A percentile compares a stretch with the other conserved stretches of the same genome.
Evolutionary conservation across 2,888 invertebrate species (phyloP).

Genomic region (Tipula helvola): DNA sequence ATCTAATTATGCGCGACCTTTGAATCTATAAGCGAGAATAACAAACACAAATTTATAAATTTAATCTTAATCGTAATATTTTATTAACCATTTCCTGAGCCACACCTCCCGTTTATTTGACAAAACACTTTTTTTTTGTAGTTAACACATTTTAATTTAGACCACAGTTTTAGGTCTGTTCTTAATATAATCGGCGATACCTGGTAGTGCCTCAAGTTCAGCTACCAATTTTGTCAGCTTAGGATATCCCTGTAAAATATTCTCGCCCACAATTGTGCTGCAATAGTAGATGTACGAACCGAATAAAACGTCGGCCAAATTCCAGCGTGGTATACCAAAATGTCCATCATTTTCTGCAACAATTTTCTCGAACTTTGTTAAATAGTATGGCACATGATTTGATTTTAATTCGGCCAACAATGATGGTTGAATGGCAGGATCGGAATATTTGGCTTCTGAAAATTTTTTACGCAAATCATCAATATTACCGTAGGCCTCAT

Average conservation of each 20-base stretch:
- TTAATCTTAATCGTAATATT: too few relatives aligned
- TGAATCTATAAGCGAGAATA: too few relatives aligned
- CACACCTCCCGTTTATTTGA: background rate
- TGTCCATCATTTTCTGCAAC: background rate
- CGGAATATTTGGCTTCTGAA: background rate
- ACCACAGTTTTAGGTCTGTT: background rate
- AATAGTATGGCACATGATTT: background rate
- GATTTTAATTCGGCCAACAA: background rate
- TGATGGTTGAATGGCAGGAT: background rate
- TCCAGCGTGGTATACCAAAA: background rate
- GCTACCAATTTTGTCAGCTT: background rate
- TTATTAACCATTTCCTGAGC: too few relatives aligned
- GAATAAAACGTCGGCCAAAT: background rate
- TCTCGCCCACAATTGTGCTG: background rate
- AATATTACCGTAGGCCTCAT: background rate
- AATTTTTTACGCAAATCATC: background rate
- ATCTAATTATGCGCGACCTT: too few relatives aligned
- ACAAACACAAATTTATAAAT: too few relatives aligned
- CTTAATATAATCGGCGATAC: background rate
- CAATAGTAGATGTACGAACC: background rate
- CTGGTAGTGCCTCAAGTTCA: background rate
- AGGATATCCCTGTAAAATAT: background rate
- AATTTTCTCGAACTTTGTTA: background rate
- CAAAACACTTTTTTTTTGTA: background rate
- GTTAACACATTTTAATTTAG: background rate